Conservation (phyloP, 1,140 invertebrate genomes). For the Himalopsyche phryganea region DNA sequence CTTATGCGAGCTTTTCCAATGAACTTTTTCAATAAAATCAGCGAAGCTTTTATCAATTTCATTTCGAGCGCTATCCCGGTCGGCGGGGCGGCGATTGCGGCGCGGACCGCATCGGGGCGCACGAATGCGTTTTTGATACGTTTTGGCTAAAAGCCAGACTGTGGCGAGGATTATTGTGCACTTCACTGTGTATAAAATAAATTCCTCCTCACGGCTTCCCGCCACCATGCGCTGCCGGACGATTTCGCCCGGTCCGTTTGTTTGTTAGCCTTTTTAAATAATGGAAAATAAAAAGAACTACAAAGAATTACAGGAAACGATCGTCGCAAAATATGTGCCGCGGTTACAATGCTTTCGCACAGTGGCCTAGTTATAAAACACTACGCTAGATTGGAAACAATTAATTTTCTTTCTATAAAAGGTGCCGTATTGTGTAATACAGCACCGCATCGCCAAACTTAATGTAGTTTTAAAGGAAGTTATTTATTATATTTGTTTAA, state of each 20-base stretch:
- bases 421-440: too few species aligned
- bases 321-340: too few species aligned
- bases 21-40: too few species aligned
- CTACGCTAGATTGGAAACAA: too few species aligned
- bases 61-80: not conserved
- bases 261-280: not conserved
- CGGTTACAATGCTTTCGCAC: too few species aligned
- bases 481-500: too few species aligned
- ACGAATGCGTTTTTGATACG: conserved; percentile 6
- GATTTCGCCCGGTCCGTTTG: not conserved
- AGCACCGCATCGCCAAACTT: too few species aligned
- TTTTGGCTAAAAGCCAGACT: conserved; percentile 1
- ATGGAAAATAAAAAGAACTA: not conserved
- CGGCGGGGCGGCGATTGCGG: not conserved
- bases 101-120: not conserved
- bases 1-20: too few species aligned
- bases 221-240: not conserved
- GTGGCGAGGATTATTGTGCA: conserved; percentile 2
- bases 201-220: not conserved
- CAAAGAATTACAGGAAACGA: too few species aligned
- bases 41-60: not conserved
- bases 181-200: not conserved
- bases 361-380: too few species aligned
- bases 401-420: too few species aligned
- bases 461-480: too few species aligned